phyloP scores from a whole-genome alignment of 2,113 vertebrate species.

The Percina caprodes region DNA sequence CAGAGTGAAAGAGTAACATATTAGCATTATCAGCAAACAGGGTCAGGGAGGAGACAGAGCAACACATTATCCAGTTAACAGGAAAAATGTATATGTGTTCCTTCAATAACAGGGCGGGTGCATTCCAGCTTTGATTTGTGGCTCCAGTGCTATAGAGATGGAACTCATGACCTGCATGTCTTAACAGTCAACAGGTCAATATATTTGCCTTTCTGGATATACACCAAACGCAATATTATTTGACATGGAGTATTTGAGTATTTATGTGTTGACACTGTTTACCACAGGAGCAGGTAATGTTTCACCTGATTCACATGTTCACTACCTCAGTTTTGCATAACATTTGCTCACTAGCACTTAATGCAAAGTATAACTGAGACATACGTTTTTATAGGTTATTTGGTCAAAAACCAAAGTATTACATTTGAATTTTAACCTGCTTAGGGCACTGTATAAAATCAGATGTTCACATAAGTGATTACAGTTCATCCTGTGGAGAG shows the following conservation, averaged over 20 bases:
- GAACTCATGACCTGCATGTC: constrained; percentile 35
- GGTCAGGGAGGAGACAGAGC: constrained; percentile 42
- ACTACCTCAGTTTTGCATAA: background rate
- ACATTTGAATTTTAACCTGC: background rate
- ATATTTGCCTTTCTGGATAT: background rate
- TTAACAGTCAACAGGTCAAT: constrained; percentile 5
- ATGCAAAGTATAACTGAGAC: background rate
- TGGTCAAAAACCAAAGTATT: background rate
- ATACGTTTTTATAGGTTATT: background rate
- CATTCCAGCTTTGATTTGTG: constrained; percentile 74
- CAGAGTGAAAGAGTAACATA: constrained; percentile 40
- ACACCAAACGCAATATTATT: background rate
- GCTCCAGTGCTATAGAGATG: constrained; percentile 26
- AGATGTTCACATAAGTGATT: background rate
- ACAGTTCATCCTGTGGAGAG: background rate
- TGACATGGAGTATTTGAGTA: background rate
- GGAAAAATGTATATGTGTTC: constrained; percentile 38
- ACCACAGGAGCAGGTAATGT: too few relatives aligned
- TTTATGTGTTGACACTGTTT: background rate
- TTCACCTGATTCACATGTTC: background rate
- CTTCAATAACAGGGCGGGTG: constrained; percentile 59
- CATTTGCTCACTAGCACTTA: background rate
- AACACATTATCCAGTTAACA: constrained; percentile 54
- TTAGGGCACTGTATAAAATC: background rate
- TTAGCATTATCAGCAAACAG: constrained; percentile 45